Conservation (phyloP, 2,888 invertebrate genomes). For the Hypsopygia costalis region DNA sequence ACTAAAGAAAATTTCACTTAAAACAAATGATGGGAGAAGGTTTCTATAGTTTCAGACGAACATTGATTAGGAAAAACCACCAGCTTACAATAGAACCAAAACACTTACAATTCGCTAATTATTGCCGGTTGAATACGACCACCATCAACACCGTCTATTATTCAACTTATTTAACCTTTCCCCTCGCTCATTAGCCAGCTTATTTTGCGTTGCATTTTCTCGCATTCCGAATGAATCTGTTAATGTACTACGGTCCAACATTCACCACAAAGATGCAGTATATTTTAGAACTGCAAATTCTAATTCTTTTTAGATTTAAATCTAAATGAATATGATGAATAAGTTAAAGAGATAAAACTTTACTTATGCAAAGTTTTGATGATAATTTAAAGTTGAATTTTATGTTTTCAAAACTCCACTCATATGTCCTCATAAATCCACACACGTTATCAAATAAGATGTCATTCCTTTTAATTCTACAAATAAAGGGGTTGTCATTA, state of each 20-base stretch:
- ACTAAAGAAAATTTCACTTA: too few species aligned
- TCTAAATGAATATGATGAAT: too few species aligned
- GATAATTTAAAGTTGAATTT: too few species aligned
- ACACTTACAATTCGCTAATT: background rate
- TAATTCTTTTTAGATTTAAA: too few species aligned
- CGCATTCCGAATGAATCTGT: constrained; percentile 53
- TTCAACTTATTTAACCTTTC: constrained; percentile 57
- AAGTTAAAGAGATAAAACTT: too few species aligned
- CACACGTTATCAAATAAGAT: too few species aligned
- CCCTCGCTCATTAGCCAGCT: constrained; percentile 54
- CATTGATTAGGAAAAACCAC: background rate
- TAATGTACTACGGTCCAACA: constrained; percentile 19
- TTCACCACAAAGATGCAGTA: background rate
- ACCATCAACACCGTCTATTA: constrained; percentile 42
- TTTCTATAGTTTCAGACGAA: background rate
- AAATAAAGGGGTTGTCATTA: too few species aligned
- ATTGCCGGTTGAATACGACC: background rate
- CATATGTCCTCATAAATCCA: too few species aligned
- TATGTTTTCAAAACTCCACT: too few species aligned
- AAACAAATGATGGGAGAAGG: too few species aligned
- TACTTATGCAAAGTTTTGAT: too few species aligned
- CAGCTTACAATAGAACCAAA: background rate
- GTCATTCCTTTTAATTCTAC: too few species aligned
- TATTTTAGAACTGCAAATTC: background rate
- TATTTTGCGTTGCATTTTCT: constrained; percentile 65